Base-by-base conservation (phyloP, 37 sponge, comb jelly and placozoan genomes). In the Oopsacas minuta region DNA sequence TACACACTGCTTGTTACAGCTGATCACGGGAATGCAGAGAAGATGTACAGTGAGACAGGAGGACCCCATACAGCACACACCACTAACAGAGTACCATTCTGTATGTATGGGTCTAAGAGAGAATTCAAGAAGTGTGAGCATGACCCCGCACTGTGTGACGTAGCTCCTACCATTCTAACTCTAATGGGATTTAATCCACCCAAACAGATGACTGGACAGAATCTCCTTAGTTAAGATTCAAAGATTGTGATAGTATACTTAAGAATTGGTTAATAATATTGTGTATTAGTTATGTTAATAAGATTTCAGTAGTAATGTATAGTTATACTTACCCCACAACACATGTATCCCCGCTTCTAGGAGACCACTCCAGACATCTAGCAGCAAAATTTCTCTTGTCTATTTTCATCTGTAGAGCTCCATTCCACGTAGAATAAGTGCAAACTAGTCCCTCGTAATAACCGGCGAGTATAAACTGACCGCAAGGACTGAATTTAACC, bases 11-110 rank as follows among this genome's bases (percentile, higher is more conserved):
- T 96, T 36, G 85, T 96, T 7, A 96, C 97, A 1, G 86, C 97
- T 36, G 97, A 96, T 81, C 97, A 96, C 85, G 97, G 97, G 46
- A 96, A 96, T 84, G 97, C 97, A 49, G 97, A 96, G 86, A 87
- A 90, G 84, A 96, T 96, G 97, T 89, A 90, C 30, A 91, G 91
- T 46, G 93, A 94, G 37, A 75, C 89, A 8, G 94, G 93, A 0
- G 92, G 91, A 12, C 94, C 97, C 23, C 93, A 92, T 83, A 96
- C 97, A 36, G 94, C 94, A 34, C 97, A 96, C 87, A 96, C 97
- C 37, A 92, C 93, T 32, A 89, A 86, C 85, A 89, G 92, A 88
- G 94, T 96, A 38, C 97, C 97, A 0, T 91, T 93, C 87, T 87
- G 87, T 42, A 92, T 96, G 90, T 83, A 89, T 36, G 90, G 92